Evolutionary conservation across 2,888 invertebrate species (phyloP), one percentile per base, ranked within the genome.

Genomic region (Salticus scenicus): DNA sequence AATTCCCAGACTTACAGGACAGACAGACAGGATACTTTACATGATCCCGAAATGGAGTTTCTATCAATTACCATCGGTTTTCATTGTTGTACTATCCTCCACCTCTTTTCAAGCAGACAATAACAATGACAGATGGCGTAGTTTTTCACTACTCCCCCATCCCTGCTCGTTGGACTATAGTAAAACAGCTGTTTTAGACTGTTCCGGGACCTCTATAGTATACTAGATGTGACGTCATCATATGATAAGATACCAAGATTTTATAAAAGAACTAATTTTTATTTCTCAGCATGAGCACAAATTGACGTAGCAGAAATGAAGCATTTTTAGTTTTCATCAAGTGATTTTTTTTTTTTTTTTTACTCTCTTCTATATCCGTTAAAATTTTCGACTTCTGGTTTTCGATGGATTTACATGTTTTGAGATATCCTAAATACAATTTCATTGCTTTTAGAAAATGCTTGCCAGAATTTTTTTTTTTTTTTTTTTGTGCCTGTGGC

Each of bases 121-220:
- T 66, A 71, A 76, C 76, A 71, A 47, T 71, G 82, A 82, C 82
- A 82, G 82, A 82, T 82, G 82, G 82, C 33, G 27, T 33, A 20
- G 31, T 20, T 63, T 31, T 47, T 33, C 57, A 17, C 47, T 63
- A 33, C 37, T 57, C 8, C 14, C 70, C 31, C 72, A 47, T 14
- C 17, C 76, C 47, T 67, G 20, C n/a, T 33, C 74, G 51, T 41
- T 24, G 28, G 37, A 37, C 20, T 31, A 42, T 42, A 12, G 27
- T 33, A 57, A 76, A 67, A 64, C 82, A 82, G 82, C 76, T 82
- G 82, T 82, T 82, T 76, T 82, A 75, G 82, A 76, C 71, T 66
- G 33, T 73, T 66, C 47, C n/a, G 73, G 73, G 75, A 82, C 28
- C 73, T 69, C 74, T 71, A 76, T 76, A 27, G 51, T 31, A 37